Evolutionary conservation across 2,888 invertebrate genomes (phyloP).

Genomic region (Drosophila dives): DNA sequence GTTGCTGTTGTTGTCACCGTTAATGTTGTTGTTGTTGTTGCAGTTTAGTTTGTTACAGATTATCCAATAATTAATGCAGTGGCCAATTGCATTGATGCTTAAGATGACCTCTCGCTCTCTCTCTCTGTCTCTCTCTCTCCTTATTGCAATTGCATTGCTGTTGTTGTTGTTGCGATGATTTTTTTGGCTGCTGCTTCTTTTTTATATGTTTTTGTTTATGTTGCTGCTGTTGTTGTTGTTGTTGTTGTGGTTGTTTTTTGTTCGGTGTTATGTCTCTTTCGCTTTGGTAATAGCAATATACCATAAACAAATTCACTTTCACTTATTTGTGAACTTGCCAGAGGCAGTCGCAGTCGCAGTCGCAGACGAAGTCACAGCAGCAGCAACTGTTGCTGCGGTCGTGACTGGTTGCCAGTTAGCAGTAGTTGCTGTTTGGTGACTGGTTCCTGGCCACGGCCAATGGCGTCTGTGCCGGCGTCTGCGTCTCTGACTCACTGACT

Average conservation of each 20-base stretch:
- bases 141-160: slow-evolving; percentile 28
- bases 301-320: slow-evolving; percentile 79
- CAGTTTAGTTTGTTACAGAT: slow-evolving; percentile 19
- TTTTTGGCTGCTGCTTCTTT: slow-evolving; percentile 14
- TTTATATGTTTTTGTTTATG: slow-evolving; percentile 1
- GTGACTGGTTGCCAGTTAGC: slow-evolving; percentile 44
- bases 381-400: slow-evolving; percentile 39
- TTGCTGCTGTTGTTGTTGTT: slow-evolving; percentile 8
- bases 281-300: slow-evolving; percentile 75
- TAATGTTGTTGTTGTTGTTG: slow-evolving; percentile 11
- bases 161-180: slow-evolving; percentile 6
- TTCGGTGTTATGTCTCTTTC: slow-evolving; percentile 61
- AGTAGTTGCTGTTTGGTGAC: slow-evolving; percentile 35
- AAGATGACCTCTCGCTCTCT: background rate
- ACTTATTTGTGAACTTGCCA: slow-evolving; percentile 75
- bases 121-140: background rate
- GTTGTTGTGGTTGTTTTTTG: slow-evolving; percentile 11
- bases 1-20: slow-evolving; percentile 7
- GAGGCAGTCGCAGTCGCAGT: slow-evolving; percentile 11
- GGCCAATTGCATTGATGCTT: slow-evolving; percentile 30
- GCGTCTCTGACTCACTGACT: slow-evolving; percentile 70
- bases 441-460: slow-evolving; percentile 62
- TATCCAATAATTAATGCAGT: slow-evolving; percentile 21
- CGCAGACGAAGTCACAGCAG: slow-evolving; percentile 8
- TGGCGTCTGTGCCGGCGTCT: slow-evolving; percentile 32